phyloP scores from a whole-genome alignment of 2,888 invertebrate genomes.

The Lepidonotus clava region DNA sequence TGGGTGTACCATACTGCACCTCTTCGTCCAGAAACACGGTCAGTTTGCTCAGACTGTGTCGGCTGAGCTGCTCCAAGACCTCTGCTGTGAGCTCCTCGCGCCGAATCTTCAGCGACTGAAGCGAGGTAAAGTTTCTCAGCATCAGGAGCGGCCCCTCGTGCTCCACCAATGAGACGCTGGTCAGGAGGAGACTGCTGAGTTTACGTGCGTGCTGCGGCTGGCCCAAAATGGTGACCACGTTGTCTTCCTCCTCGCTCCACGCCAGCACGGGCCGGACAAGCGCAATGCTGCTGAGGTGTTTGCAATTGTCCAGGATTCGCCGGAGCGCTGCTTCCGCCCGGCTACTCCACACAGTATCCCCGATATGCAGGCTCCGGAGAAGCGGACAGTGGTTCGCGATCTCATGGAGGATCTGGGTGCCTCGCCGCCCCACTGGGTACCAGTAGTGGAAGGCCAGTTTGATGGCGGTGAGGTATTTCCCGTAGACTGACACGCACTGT shows the following conservation, averaged over 20 bases:
- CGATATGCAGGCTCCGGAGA: background rate
- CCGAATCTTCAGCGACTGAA: constrained; percentile 3
- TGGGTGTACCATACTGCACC: constrained; percentile 32
- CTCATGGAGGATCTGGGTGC: constrained; percentile 35
- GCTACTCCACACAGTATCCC: constrained; percentile 22
- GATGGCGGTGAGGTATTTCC: constrained; percentile 1
- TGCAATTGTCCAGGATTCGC: background rate
- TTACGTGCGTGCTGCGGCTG: background rate
- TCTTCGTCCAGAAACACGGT: constrained; percentile 34
- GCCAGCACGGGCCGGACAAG: constrained; percentile 17
- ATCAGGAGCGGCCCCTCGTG: constrained; percentile 16
- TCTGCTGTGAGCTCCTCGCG: constrained; percentile 15
- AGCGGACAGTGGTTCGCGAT: constrained; percentile 23
- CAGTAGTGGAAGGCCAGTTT: constrained; percentile 24
- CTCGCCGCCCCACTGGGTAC: constrained; percentile 31
- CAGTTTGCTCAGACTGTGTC: background rate
- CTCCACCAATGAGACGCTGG: constrained; percentile 36
- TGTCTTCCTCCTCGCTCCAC: constrained; percentile 40
- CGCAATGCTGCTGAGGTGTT: background rate
- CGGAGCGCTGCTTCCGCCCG: background rate
- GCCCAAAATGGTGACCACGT: constrained; percentile 20
- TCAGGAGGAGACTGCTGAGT: constrained; percentile 3
- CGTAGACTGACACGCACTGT: background rate
- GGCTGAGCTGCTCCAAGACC: background rate
- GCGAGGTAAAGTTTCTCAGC: background rate